Evolutionary conservation across 1,140 invertebrate genomes (phyloP).

Genomic region (Euura lappo): DNA sequence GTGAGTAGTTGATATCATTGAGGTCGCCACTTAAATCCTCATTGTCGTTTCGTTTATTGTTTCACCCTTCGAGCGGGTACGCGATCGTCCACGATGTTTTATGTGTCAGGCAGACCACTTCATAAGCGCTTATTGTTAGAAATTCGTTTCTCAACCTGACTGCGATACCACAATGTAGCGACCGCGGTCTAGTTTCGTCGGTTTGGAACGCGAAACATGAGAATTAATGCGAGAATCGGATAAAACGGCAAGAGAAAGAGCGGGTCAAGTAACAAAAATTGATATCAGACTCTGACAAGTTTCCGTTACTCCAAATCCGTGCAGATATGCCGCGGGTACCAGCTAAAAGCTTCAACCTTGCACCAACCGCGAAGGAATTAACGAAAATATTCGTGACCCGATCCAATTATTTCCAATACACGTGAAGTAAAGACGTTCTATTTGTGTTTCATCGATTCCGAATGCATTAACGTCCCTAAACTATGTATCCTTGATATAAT

Average conservation of each 20-base stretch:
- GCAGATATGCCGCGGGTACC: too few relatives aligned
- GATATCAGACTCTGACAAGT: too few relatives aligned
- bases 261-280: too few relatives aligned
- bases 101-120: conserved; percentile 6
- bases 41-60: conserved; percentile 61
- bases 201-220: not conserved
- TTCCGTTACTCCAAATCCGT: too few relatives aligned
- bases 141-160: conserved; percentile 5
- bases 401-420: not conserved
- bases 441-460: not conserved
- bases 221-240: not conserved
- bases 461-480: too few relatives aligned
- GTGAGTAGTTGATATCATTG: conserved; percentile 59
- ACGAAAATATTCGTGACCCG: not conserved
- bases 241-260: too few relatives aligned
- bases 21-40: conserved; percentile 61
- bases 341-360: too few relatives aligned
- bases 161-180: not conserved
- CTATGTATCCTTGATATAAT: too few relatives aligned
- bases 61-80: conserved; percentile 50
- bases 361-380: not conserved
- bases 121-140: conserved; percentile 7
- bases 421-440: not conserved
- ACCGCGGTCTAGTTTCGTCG: not conserved
- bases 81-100: conserved; percentile 6